Conservation (phyloP, 2,888 invertebrate species). For the Eledona agricola region DNA sequence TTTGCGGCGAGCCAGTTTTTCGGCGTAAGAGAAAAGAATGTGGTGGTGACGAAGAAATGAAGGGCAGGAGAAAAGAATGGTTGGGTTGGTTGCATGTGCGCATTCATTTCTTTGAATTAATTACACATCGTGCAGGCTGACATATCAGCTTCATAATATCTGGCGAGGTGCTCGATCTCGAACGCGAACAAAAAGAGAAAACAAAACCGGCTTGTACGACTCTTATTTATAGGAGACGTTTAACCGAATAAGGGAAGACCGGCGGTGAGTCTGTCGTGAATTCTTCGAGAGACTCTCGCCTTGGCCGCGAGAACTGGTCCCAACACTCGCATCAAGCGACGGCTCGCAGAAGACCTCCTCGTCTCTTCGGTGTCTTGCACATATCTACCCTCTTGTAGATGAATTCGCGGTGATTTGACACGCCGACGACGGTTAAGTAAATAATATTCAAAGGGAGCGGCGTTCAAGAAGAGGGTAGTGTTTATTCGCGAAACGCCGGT, state of each 20-base stretch:
- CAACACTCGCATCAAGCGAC: slow-evolving; percentile 30
- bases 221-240: slow-evolving; percentile 49
- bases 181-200: slow-evolving; percentile 40
- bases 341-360: too few species aligned
- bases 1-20: slow-evolving; percentile 13
- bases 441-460: slow-evolving; percentile 31
- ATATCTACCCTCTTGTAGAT: too few species aligned
- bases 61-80: slow-evolving; percentile 39
- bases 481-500: slow-evolving; percentile 19
- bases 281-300: slow-evolving; percentile 48
- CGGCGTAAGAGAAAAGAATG: slow-evolving; percentile 27
- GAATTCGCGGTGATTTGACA: too few species aligned
- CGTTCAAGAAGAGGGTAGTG: slow-evolving; percentile 1
- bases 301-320: slow-evolving; percentile 51
- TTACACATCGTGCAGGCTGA: slow-evolving; percentile 44
- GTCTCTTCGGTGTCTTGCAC: too few species aligned
- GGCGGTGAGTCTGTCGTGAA: slow-evolving; percentile 45
- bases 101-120: slow-evolving; percentile 46
- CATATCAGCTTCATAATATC: slow-evolving; percentile 44
- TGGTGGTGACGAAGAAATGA: slow-evolving; percentile 38
- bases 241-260: slow-evolving; percentile 50
- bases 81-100: slow-evolving; percentile 37
- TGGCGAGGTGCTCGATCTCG: slow-evolving; percentile 39
- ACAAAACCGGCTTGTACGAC: slow-evolving; percentile 44
- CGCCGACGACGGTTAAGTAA: slow-evolving; percentile 11